A percentile compares a stretch with the other conserved stretches of the same genome.
These are phyloP conservation scores for Ochlodes sylvanus DNA, from an alignment of 2,888 invertebrate genomes.

Conservation along the genomic window DNA sequence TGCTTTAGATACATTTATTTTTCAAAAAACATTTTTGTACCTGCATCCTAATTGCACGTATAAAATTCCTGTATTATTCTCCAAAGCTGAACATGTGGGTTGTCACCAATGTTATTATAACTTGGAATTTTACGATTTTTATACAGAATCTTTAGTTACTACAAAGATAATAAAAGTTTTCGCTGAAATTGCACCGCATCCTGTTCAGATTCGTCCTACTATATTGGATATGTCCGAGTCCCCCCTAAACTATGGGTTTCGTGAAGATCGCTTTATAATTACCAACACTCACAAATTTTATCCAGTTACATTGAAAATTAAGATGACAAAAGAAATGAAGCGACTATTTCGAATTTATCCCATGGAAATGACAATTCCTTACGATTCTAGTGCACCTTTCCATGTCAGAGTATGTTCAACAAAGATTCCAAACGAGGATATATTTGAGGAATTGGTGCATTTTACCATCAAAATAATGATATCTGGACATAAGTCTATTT, in stretches of 20 bases:
- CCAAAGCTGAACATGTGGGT: slow-evolving; percentile 64
- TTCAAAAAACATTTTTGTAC: slow-evolving; percentile 58
- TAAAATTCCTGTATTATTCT: slow-evolving; percentile 59
- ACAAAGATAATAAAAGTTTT: slow-evolving; percentile 61
- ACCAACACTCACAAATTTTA: slow-evolving; percentile 60
- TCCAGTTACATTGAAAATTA: slow-evolving; percentile 60
- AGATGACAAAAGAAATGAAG: slow-evolving; percentile 64
- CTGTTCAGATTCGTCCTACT: slow-evolving; percentile 61
- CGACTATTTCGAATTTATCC: slow-evolving; percentile 64
- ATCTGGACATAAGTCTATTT: slow-evolving; percentile 57
- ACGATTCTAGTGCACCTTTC: slow-evolving; percentile 52
- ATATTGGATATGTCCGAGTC: slow-evolving; percentile 68
- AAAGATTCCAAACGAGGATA: slow-evolving; percentile 42
- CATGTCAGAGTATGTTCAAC: slow-evolving; percentile 59
- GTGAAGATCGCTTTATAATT: slow-evolving; percentile 58
- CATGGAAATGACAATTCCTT: slow-evolving; percentile 54
- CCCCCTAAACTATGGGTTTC: slow-evolving; percentile 60
- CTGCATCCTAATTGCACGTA: slow-evolving; percentile 53
- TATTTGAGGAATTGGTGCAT: slow-evolving; percentile 58
- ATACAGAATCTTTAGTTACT: slow-evolving; percentile 51
- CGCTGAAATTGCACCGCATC: slow-evolving; percentile 66
- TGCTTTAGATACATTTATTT: slow-evolving; percentile 63
- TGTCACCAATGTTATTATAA: slow-evolving; percentile 66
- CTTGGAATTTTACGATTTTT: slow-evolving; percentile 56
- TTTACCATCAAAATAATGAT: slow-evolving; percentile 68